A percentile compares a stretch with the other conserved stretches of the same genome.
These are phyloP conservation scores for Oxytorus armatus DNA, from an alignment of 2,888 invertebrate species.

Conservation along the genomic window DNA sequence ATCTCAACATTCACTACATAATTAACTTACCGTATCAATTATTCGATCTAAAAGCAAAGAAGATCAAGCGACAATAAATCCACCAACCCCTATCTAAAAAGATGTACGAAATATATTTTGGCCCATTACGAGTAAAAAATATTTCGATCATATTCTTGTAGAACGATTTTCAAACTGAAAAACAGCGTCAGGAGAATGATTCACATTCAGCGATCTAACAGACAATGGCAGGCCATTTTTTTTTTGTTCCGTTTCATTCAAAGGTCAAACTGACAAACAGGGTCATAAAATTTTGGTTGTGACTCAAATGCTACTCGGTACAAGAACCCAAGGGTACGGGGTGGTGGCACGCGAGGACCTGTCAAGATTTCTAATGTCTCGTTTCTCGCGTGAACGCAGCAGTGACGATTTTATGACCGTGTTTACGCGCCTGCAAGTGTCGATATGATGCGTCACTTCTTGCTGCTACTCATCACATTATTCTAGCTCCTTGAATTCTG, in stretches of 20 bases:
- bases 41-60: too few species aligned
- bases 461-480: conserved; percentile 10
- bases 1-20: too few species aligned
- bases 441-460: conserved; percentile 59
- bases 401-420: conserved; percentile 62
- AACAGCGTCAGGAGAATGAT: not conserved
- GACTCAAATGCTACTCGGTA: conserved; percentile 22
- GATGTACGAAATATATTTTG: not conserved
- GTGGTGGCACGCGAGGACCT: conserved; percentile 31
- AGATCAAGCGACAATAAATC: too few species aligned
- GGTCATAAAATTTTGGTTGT: conserved; percentile 44
- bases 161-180: not conserved
- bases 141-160: too few species aligned
- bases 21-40: too few species aligned
- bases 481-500: conserved; percentile 31
- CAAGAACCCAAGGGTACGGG: not conserved
- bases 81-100: too few species aligned
- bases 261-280: conserved; percentile 34
- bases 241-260: conserved; percentile 16
- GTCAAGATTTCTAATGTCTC: conserved; percentile 33
- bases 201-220: too few species aligned
- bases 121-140: too few species aligned
- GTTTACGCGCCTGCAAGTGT: conserved; percentile 62
- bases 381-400: not conserved
- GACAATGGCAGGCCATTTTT: not conserved